phyloP scores from a whole-genome alignment of 2,888 invertebrate species.

The Serrognathus titanus region DNA sequence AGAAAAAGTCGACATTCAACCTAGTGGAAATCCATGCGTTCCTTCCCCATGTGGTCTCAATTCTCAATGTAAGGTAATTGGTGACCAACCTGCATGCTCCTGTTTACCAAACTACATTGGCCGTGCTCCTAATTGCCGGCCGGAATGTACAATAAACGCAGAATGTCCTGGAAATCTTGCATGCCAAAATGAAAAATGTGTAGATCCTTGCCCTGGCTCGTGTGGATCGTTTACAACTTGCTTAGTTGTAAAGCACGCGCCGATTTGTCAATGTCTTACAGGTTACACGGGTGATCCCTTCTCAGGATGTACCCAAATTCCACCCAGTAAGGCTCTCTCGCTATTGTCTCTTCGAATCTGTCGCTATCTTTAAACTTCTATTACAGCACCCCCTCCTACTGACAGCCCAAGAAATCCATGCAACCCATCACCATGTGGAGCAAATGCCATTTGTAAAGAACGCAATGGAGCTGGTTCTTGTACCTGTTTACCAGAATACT shows the following conservation, averaged over 20 bases:
- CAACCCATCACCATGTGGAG: constrained; percentile 64
- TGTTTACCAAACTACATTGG: constrained; percentile 60
- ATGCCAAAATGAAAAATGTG: constrained; percentile 74
- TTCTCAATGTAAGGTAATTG: constrained; percentile 58
- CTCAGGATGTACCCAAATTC: constrained; percentile 55
- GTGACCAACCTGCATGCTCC: constrained; percentile 57
- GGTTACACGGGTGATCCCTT: constrained; percentile 69
- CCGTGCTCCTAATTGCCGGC: constrained; percentile 60
- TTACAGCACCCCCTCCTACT: constrained; percentile 49
- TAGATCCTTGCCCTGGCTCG: constrained; percentile 74
- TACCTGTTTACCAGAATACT: constrained; percentile 60
- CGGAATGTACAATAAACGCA: constrained; percentile 66
- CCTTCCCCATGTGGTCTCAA: constrained; percentile 65
- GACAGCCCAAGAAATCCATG: constrained; percentile 55
- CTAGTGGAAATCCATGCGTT: constrained; percentile 55
- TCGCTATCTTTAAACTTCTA: constrained; percentile 3
- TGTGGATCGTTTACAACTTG: constrained; percentile 75
- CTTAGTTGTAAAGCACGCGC: constrained; percentile 72
- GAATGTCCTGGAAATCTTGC: constrained; percentile 74
- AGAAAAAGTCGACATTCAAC: constrained; percentile 25
- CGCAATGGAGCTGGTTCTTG: constrained; percentile 64
- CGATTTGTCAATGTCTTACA: constrained; percentile 70
- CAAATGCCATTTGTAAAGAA: constrained; percentile 64
- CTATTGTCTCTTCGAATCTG: constrained; percentile 14
- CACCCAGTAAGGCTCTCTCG: constrained; percentile 54